Evolutionary conservation across 2,888 invertebrate species (phyloP).

Genomic region (Crepidodera aurea): DNA sequence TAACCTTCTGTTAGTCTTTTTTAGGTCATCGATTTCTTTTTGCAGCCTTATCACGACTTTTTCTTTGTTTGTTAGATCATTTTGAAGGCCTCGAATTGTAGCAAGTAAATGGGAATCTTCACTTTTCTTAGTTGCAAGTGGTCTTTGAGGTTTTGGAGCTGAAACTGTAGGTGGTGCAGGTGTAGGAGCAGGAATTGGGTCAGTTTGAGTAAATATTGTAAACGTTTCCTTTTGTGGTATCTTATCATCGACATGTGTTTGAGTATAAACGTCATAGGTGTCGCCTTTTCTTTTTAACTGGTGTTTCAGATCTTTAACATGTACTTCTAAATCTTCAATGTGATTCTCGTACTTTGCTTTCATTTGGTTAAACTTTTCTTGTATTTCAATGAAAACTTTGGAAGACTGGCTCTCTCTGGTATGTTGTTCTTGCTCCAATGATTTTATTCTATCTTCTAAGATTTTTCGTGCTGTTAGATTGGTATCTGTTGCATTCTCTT

Average conservation of each 20-base stretch:
- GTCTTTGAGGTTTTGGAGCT: neutral
- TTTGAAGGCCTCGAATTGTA: slow-evolving; percentile 79
- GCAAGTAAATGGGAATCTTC: slow-evolving; percentile 81
- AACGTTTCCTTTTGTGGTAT: slow-evolving; percentile 54
- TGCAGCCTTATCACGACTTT: slow-evolving; percentile 72
- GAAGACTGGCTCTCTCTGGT: slow-evolving; percentile 76
- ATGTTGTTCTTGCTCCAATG: slow-evolving; percentile 75
- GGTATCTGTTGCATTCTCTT: slow-evolving; percentile 56
- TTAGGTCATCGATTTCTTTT: slow-evolving; percentile 78
- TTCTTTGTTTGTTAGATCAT: slow-evolving; percentile 78
- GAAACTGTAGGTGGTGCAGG: neutral
- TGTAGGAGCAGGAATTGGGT: slow-evolving; percentile 32
- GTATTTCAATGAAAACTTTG: slow-evolving; percentile 74
- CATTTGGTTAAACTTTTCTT: slow-evolving; percentile 79
- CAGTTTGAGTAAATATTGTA: slow-evolving; percentile 53
- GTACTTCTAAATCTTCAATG: slow-evolving; percentile 77
- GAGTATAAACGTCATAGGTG: slow-evolving; percentile 61
- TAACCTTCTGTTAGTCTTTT: slow-evolving; percentile 76
- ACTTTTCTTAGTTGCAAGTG: slow-evolving; percentile 22
- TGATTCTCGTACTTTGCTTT: slow-evolving; percentile 79
- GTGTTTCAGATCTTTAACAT: slow-evolving; percentile 63
- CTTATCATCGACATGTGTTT: slow-evolving; percentile 53
- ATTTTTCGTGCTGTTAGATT: slow-evolving; percentile 67
- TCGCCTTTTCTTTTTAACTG: slow-evolving; percentile 58
- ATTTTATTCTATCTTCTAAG: slow-evolving; percentile 75